phyloP scores from a whole-genome alignment of 2,113 vertebrate species.

The Nesogale talazaci region DNA sequence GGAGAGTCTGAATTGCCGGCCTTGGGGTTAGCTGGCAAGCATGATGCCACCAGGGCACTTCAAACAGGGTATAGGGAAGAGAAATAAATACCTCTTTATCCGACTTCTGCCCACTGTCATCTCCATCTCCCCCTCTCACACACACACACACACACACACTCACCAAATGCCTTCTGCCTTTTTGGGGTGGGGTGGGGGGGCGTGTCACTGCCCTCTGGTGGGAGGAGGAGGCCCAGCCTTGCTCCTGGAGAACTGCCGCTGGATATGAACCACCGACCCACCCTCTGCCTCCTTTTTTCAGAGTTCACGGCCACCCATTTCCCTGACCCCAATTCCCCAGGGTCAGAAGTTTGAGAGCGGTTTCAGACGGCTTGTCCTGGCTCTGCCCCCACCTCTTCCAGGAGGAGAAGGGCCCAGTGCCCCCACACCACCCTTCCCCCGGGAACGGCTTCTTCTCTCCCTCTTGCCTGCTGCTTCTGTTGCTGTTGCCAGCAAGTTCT shows the following conservation, averaged over 20 bases:
- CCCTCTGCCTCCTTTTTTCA: not conserved
- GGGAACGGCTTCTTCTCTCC: not conserved
- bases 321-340: not conserved
- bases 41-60: not conserved
- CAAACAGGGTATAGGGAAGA: not conserved
- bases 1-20: not conserved
- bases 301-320: not conserved
- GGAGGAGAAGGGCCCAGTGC: not conserved
- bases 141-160: no score
- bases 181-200: no score
- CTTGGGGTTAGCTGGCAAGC: not conserved
- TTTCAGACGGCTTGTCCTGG: not conserved
- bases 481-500: not conserved
- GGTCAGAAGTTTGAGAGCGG: not conserved
- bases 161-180: no score
- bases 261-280: no score
- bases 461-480: no score
- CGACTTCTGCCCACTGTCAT: not conserved
- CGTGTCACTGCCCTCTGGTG: no score
- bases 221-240: no score
- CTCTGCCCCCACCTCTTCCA: not conserved
- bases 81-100: not conserved
- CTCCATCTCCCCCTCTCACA: accelerated
- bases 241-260: no score
- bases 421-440: not conserved